Evolutionary conservation across 92 coral and sea anemone genomes (phyloP), one percentile per base, ranked within the genome.

Genomic region (Porites cylindrica): DNA sequence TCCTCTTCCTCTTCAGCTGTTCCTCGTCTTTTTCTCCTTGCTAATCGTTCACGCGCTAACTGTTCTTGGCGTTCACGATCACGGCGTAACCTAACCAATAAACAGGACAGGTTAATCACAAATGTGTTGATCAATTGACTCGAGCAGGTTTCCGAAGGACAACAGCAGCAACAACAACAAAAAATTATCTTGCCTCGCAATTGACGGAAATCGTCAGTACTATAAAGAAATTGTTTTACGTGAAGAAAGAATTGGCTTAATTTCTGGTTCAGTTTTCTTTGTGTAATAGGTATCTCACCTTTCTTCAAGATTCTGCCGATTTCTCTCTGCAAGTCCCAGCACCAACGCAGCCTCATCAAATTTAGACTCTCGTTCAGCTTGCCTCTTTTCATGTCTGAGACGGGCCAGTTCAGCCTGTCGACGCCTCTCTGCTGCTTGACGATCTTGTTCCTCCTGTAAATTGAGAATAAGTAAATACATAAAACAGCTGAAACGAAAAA

Each of bases 291-390:
- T n/a, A 19, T 9, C 73, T 54, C 76, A 96, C 99, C 92, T 92
- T 88, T 96, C 98, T 77, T 93, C 98, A 10, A 89, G 90, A 75
- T 89, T 90, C 71, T 76, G 93, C 58, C 99, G 80, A 90, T 96
- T 96, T 77, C 99, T 90, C 59, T 96, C 99, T 56, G 93, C 96
- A 86, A 96, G 86, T 14, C 99, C 99, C 58, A 96, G 88, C 53
- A 96, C 97, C 70, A 96, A 86, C 0, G 98, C 94, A 61, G 99
- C 99, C 6, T 93, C 94, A 72, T 94, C 98, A 93, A 96, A 91
- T 47, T 89, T 91, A 18, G 88, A 85, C 81, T 96, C 99, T 18
- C 89, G 89, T 23, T 96, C 98, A 21, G 98, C 92, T 70, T 88
- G 98, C 26, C 99, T 86, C 74, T 95, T 96, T 76, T 96, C 98